Base-by-base conservation (phyloP, 2,797 vertebrate genomes). In the Dryobates pubescens region DNA sequence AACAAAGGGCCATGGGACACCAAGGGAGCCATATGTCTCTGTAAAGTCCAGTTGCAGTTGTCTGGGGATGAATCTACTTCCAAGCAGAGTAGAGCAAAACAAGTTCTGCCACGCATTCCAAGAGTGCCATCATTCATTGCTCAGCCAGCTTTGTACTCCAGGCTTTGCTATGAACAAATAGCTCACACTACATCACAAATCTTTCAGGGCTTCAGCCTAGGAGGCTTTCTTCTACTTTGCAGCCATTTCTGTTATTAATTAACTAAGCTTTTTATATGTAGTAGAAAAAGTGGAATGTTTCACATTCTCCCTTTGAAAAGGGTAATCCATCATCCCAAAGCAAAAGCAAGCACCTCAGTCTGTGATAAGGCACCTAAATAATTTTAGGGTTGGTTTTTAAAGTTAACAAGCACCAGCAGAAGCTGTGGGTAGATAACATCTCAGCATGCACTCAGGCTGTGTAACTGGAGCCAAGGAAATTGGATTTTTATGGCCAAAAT, bases 391-490 rank as follows among this genome's bases (percentile, higher is more conserved):
- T 70, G 29, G 78, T 73, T 73, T 90, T 88, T 79, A 67, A 63
- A 69, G 3, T 47, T 88, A 62, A 24, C 6, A 56, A 83, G 26
- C 7, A 29, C 36, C 16, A 65, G 41, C 9, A 68, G 34, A 71
- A 87, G 7, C 8, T 78, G 14, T 57, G 59, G 45, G 34, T 59
- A 7, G 20, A 78, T 41, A 65, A 7, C 32, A 30, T 34, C 8
- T 62, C 43, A 36, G 7, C 4, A 30, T 7, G 8, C 7, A 10
- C 19, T 57, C 3, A 0, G 10, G 12, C 51, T 1, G 0, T 43
- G 36, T 47, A 54, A 51, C 30, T 70, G 9, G 30, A 72, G 18
- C 8, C 22, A 57, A 2, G 8, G 7, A 85, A 73, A 24, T 2
- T 67, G 49, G 58, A 34, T 18, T 13, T 34, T 85, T 83, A 59